Percentiles rank a stretch among this genome's conserved stretches.
Conservation (phyloP, 2,888 invertebrate genomes). For the Vanessa cardui region DNA sequence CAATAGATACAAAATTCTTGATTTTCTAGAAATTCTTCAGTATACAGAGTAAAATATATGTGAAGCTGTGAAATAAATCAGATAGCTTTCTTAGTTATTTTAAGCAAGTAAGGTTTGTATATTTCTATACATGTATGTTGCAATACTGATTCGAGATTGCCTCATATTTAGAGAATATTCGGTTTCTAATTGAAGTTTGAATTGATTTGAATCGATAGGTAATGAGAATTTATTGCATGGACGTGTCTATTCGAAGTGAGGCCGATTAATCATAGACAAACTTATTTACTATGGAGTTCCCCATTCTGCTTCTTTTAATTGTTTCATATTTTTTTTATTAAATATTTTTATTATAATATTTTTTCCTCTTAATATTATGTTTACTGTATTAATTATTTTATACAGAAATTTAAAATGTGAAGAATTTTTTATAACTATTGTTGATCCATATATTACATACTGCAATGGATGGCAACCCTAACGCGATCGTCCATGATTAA, state of each 20-base stretch:
- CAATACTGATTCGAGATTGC: background rate
- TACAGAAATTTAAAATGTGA: background rate
- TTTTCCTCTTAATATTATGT: too few relatives aligned
- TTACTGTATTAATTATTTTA: background rate
- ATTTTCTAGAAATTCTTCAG: too few relatives aligned
- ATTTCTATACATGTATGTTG: too few relatives aligned
- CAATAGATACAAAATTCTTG: background rate
- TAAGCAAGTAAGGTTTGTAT: too few relatives aligned
- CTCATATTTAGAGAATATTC: conserved; percentile 28
- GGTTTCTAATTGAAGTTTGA: conserved; percentile 49
- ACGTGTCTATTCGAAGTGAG: background rate
- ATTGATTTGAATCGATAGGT: conserved; percentile 39
- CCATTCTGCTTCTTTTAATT: background rate
- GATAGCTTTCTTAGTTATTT: too few relatives aligned
- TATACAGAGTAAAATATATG: too few relatives aligned
- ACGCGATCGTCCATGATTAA: conserved; percentile 57
- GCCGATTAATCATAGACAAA: conserved; percentile 14
- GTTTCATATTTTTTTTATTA: background rate
- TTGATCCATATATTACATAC: background rate
- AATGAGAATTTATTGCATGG: conserved; percentile 12
- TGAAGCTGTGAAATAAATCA: too few relatives aligned
- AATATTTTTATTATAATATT: background rate
- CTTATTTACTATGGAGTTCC: conserved; percentile 7
- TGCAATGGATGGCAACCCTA: conserved; percentile 34
- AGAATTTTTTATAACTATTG: background rate